Percentiles rank a stretch among this genome's conserved stretches.
These are phyloP conservation scores for Manis crassicaudata DNA, from an alignment of 2,797 vertebrate species.

Conservation along the genomic window DNA sequence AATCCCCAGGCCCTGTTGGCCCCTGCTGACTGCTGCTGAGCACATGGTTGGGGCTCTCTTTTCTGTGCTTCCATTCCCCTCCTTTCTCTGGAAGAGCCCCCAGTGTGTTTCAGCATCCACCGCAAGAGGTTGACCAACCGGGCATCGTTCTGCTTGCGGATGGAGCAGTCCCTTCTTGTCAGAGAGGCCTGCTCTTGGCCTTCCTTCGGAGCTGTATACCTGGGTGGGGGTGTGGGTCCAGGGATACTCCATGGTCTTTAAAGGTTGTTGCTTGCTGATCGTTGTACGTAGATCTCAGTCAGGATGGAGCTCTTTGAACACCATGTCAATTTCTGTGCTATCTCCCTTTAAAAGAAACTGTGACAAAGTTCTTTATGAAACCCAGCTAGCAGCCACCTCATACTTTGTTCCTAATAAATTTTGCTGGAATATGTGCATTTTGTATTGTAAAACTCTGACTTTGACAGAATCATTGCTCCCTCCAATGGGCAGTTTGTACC, in stretches of 20 bases:
- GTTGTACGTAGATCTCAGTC: not conserved
- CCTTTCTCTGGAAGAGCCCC: not conserved
- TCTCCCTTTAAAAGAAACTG: constrained; percentile 32
- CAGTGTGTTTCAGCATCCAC: not conserved
- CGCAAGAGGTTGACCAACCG: not conserved
- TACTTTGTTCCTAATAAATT: constrained; percentile 31
- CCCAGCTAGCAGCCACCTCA: not conserved
- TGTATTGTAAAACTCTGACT: not conserved
- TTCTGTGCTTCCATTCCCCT: not conserved
- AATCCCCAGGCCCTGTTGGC: not conserved
- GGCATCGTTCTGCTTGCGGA: not conserved
- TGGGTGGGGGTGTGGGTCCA: not conserved
- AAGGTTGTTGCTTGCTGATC: not conserved
- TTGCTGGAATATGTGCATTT: constrained; percentile 43
- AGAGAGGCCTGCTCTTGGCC: not conserved
- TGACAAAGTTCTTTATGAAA: not conserved
- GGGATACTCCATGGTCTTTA: not conserved
- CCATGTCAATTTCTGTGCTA: not conserved
- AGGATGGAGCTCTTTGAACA: not conserved
- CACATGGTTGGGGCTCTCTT: not conserved
- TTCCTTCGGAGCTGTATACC: not conserved
- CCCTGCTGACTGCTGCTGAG: not conserved
- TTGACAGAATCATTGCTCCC: not conserved
- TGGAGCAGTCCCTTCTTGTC: not conserved
- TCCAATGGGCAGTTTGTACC: not conserved